Evolutionary conservation across 2,888 invertebrate genomes (phyloP).

Genomic region (Diaprepes abbreviatus): DNA sequence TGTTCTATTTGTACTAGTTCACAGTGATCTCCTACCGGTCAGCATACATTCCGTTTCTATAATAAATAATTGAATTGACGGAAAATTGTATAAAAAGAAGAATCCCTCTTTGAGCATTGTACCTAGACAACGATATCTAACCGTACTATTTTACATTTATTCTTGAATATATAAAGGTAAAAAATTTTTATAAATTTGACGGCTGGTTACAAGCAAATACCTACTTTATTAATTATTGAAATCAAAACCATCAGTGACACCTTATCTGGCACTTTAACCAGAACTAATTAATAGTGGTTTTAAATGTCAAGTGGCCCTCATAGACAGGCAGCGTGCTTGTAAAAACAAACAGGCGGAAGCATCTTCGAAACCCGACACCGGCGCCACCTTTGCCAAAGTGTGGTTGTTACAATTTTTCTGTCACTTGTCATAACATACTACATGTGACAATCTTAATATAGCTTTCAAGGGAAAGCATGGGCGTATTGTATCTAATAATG

Average conservation of each 20-base stretch:
- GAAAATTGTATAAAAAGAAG: too few species aligned
- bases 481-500: constrained; percentile 12
- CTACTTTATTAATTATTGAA: constrained; percentile 7
- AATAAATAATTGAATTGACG: too few species aligned
- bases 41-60: too few species aligned
- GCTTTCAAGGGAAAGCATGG: not conserved
- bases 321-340: constrained; percentile 23
- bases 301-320: constrained; percentile 32
- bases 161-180: too few species aligned
- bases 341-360: constrained; percentile 41
- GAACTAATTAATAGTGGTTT: constrained; percentile 34
- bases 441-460: constrained; percentile 31
- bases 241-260: constrained; percentile 15
- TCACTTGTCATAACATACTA: constrained; percentile 36
- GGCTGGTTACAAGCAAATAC: not conserved
- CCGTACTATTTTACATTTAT: too few species aligned
- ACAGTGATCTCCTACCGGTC: too few species aligned
- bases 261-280: constrained; percentile 29
- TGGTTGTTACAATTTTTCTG: constrained; percentile 31
- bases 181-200: too few species aligned
- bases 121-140: too few species aligned
- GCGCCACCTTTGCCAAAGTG: constrained; percentile 38
- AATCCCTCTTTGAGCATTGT: too few species aligned
- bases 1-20: too few species aligned
- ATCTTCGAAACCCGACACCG: constrained; percentile 30